Percentiles rank a stretch among this genome's conserved stretches.
Conservation (phyloP, 1,140 invertebrate genomes). For the Anthonomus grandis region DNA sequence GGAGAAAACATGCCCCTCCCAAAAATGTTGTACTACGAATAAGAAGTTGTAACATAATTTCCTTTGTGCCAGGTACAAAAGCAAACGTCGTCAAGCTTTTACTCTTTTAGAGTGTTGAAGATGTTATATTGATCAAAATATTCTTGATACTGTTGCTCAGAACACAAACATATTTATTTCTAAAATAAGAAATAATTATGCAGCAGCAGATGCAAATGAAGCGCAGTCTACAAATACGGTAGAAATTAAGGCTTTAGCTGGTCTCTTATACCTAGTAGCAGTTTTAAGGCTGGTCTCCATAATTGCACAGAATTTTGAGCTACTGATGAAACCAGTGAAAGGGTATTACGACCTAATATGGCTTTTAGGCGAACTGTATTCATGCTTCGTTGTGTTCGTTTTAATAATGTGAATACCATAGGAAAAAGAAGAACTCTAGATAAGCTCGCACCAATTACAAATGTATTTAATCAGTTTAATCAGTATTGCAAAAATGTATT, state of each 20-base stretch:
- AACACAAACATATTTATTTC: too few relatives aligned
- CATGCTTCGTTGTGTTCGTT: too few relatives aligned
- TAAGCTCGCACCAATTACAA: too few relatives aligned
- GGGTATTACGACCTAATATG: constrained; percentile 8
- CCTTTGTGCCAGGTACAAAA: too few relatives aligned
- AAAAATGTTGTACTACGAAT: background rate
- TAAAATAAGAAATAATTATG: too few relatives aligned
- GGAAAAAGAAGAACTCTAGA: too few relatives aligned
- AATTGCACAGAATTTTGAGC: constrained; percentile 15
- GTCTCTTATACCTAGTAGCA: constrained; percentile 15
- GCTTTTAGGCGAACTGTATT: constrained; percentile 9
- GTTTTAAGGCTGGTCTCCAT: background rate
- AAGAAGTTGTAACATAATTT: background rate
- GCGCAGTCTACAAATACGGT: background rate
- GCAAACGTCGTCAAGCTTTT: background rate
- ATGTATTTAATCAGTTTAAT: constrained; percentile 2
- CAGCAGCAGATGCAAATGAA: too few relatives aligned
- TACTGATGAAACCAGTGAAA: constrained; percentile 8
- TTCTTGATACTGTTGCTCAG: too few relatives aligned
- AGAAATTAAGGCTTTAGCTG: constrained; percentile 10
- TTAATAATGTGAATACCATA: constrained; percentile 10
- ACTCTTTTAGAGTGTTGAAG: background rate
- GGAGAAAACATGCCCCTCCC: background rate
- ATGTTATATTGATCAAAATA: background rate
- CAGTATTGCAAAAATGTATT: background rate